phyloP scores from a whole-genome alignment of 2,113 vertebrate species.

The Onychostruthus taczanowskii region DNA sequence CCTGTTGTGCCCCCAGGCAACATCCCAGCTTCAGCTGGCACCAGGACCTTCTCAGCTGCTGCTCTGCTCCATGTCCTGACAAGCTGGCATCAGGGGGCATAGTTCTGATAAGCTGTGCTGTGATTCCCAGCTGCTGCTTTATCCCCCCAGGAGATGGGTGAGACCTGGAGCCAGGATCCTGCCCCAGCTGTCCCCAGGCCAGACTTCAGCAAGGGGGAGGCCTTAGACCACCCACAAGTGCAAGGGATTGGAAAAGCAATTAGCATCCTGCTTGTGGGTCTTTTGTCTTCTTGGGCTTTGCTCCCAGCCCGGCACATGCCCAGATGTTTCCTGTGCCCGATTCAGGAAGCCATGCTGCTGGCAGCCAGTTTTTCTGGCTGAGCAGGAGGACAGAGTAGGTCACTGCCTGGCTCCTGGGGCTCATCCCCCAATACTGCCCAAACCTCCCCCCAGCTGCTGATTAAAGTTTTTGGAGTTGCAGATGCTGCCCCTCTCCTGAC shows the following conservation, averaged over 20 bases:
- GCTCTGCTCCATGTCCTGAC: neutral
- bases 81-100: neutral
- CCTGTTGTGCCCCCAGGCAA: neutral
- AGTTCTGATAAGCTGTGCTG: neutral
- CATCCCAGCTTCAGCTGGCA: neutral
- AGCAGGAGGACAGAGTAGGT: neutral
- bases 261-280: fast-evolving
- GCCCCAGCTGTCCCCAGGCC: neutral
- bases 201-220: neutral
- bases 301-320: fast-evolving
- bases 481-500: neutral
- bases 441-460: neutral
- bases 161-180: neutral
- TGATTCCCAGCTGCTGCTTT: neutral
- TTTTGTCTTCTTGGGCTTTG: neutral
- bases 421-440: neutral
- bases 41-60: neutral
- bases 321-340: fast-evolving
- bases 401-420: neutral
- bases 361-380: neutral
- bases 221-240: neutral
- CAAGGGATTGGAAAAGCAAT: neutral
- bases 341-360: fast-evolving
- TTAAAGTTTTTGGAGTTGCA: neutral
- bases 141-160: neutral